Evolutionary conservation across 2,888 invertebrate species (phyloP).

Genomic region (Torymus aiolomorphi): DNA sequence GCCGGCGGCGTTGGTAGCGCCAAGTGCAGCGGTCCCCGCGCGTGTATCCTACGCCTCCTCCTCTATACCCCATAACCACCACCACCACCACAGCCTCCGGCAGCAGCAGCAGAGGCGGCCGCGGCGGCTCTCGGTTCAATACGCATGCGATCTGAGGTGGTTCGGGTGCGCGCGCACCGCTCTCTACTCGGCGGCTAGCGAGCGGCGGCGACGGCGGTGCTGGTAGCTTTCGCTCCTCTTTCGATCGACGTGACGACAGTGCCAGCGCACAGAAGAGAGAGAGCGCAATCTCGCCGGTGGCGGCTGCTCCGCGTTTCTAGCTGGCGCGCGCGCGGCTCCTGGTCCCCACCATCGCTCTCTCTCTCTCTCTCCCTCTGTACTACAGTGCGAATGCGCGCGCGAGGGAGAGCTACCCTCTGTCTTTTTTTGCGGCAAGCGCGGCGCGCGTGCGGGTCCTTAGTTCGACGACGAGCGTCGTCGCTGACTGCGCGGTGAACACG

Average conservation of each 20-base stretch:
- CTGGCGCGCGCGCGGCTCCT: background rate
- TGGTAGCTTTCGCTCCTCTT: conserved; percentile 61
- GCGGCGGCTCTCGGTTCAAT: conserved; percentile 66
- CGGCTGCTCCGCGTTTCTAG: conserved; percentile 62
- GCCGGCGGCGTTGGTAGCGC: too few species aligned
- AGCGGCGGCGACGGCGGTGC: background rate
- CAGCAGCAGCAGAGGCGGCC: conserved; percentile 6
- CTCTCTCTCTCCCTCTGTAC: background rate
- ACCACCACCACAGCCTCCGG: background rate
- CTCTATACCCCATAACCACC: too few species aligned
- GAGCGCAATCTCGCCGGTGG: conserved; percentile 68
- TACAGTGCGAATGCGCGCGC: too few species aligned
- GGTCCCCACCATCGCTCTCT: background rate
- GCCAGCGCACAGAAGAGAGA: conserved; percentile 57
- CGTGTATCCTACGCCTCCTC: too few species aligned
- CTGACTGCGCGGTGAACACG: too few species aligned
- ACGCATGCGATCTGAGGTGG: conserved; percentile 73
- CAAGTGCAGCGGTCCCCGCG: too few species aligned
- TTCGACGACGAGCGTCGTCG: too few species aligned
- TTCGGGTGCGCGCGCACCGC: conserved; percentile 70
- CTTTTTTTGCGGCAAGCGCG: too few species aligned
- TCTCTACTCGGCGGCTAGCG: background rate
- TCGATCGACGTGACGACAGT: conserved; percentile 73
- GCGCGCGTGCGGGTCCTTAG: too few species aligned
- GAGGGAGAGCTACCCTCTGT: too few species aligned